These are phyloP conservation scores for Kryphioiulus occultus DNA, from an alignment of 2,888 invertebrate species.

Conservation along the genomic window DNA sequence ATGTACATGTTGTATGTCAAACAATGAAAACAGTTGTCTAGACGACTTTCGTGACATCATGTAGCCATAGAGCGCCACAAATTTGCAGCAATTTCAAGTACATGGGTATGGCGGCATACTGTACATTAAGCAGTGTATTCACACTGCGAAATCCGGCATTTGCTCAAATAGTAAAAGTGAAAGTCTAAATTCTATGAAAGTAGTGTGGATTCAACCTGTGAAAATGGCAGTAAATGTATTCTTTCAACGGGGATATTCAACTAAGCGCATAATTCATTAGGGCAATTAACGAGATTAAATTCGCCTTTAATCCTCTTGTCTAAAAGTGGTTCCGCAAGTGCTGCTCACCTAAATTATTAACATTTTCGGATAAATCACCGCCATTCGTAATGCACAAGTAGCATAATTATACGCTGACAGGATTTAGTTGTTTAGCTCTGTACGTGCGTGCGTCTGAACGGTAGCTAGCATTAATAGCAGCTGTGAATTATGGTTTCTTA, in stretches of 20 bases:
- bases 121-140: too few species aligned
- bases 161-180: too few species aligned
- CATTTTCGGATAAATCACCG: conserved; percentile 17
- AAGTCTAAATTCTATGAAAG: too few species aligned
- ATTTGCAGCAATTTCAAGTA: too few species aligned
- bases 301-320: conserved; percentile 32
- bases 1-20: too few species aligned
- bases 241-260: background rate
- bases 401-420: conserved; percentile 20
- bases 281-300: conserved; percentile 30
- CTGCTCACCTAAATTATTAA: conserved; percentile 1
- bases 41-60: too few species aligned
- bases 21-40: too few species aligned
- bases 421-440: conserved; percentile 13
- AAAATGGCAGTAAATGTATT: background rate
- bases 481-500: conserved; percentile 28
- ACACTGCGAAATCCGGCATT: too few species aligned
- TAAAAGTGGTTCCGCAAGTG: conserved; percentile 32
- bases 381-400: background rate
- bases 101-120: too few species aligned
- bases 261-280: background rate
- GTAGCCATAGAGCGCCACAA: too few species aligned
- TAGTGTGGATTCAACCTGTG: background rate
- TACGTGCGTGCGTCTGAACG: background rate
- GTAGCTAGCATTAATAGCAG: background rate